phyloP scores from a whole-genome alignment of 2,797 vertebrate species.

The Aratinga solstitialis region DNA sequence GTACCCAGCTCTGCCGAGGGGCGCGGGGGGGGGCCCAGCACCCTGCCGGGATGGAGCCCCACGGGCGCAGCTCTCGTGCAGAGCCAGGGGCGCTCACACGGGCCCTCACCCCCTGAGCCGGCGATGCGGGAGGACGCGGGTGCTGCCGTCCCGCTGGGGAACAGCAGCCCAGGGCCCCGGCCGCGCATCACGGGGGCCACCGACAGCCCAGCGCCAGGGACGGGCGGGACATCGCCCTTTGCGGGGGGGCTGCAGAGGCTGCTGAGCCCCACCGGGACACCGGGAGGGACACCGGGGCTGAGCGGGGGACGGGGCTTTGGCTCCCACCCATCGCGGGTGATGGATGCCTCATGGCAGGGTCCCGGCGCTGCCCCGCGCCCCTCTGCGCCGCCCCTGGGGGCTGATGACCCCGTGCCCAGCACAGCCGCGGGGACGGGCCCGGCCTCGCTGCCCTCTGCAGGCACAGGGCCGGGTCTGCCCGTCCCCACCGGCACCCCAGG shows the following conservation, averaged over 20 bases:
- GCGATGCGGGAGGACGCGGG: neutral
- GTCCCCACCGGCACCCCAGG: neutral
- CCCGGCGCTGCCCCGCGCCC: fast-evolving
- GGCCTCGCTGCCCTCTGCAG: neutral
- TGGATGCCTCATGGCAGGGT: neutral
- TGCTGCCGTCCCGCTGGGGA: fast-evolving
- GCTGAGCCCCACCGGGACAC: neutral
- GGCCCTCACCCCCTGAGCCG: fast-evolving
- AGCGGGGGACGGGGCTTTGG: neutral
- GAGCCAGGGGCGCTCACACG: neutral
- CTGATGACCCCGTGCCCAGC: neutral
- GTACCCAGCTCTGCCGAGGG: neutral
- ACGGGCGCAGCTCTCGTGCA: fast-evolving
- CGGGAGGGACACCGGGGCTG: neutral
- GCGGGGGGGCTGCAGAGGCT: neutral
- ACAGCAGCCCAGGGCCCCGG: neutral
- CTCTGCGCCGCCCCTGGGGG: neutral
- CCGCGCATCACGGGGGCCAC: fast-evolving
- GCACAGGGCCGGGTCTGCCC: neutral
- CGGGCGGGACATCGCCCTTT: fast-evolving
- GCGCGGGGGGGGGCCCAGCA: neutral
- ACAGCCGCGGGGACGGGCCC: fast-evolving
- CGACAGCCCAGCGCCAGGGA: fast-evolving
- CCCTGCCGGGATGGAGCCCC: neutral
- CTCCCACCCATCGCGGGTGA: neutral